Percentiles rank a stretch among this genome's conserved stretches.
Conservation (phyloP, 2,888 invertebrate species). For the Rugalucina vietnamica region DNA sequence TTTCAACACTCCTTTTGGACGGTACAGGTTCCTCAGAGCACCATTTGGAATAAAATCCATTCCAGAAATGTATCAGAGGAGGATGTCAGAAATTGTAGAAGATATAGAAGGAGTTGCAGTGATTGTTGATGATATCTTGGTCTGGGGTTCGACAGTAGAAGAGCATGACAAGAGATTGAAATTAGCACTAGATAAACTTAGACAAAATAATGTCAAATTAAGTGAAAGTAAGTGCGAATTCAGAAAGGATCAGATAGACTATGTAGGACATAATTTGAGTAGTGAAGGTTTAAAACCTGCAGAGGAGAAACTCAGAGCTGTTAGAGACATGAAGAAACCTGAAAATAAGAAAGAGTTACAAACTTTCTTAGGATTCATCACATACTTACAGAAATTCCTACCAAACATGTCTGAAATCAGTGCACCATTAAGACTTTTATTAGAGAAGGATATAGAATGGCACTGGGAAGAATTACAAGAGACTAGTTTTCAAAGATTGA, state of each 20-base stretch:
- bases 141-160: conserved; percentile 23
- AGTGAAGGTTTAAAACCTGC: conserved; percentile 29
- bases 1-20: conserved; percentile 45
- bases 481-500: conserved; percentile 26
- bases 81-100: conserved; percentile 36
- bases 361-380: conserved; percentile 43
- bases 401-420: conserved; percentile 40
- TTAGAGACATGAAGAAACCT: conserved; percentile 26
- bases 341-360: conserved; percentile 27
- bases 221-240: conserved; percentile 20
- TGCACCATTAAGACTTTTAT: conserved; percentile 37
- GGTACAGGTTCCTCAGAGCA: conserved; percentile 38
- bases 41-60: conserved; percentile 54
- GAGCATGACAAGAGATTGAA: conserved; percentile 36
- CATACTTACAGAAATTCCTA: conserved; percentile 37
- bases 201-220: conserved; percentile 17
- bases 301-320: conserved; percentile 32
- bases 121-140: conserved; percentile 44
- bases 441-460: conserved; percentile 30
- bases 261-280: conserved; percentile 28
- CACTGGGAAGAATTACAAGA: conserved; percentile 32
- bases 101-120: conserved; percentile 25
- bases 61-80: conserved; percentile 40
- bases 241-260: conserved; percentile 4
- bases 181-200: conserved; percentile 4